phyloP scores from a whole-genome alignment of 2,113 vertebrate genomes.

The Setophaga coronata region DNA sequence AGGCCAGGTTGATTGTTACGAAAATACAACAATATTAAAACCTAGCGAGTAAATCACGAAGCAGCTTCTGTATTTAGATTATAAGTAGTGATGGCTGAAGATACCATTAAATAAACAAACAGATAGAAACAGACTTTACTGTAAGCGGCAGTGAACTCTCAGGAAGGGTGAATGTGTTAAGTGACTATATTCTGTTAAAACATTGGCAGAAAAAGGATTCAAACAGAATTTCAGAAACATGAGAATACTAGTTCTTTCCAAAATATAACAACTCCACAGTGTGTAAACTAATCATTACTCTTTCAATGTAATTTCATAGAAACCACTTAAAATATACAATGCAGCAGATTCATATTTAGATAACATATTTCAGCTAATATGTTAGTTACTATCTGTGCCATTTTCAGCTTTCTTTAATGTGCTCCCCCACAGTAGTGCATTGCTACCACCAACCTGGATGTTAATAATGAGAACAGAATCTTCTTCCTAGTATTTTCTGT shows the following conservation, averaged over 20 bases:
- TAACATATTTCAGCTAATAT: neutral
- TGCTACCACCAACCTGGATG: constrained; percentile 22
- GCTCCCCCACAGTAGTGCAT: neutral
- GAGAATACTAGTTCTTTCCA: constrained; percentile 43
- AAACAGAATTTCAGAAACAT: constrained; percentile 11
- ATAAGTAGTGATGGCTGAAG: constrained; percentile 38
- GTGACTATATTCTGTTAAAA: constrained; percentile 36
- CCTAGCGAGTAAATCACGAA: constrained; percentile 21
- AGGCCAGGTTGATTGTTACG: constrained; percentile 44
- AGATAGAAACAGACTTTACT: neutral
- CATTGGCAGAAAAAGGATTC: neutral
- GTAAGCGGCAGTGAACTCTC: constrained; percentile 18
- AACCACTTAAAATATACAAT: constrained; percentile 67
- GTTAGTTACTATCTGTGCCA: constrained; percentile 28
- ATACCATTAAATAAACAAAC: constrained; percentile 50
- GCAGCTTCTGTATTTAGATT: constrained; percentile 28
- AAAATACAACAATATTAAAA: constrained; percentile 52
- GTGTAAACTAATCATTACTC: constrained; percentile 68
- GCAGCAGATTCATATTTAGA: constrained; percentile 4
- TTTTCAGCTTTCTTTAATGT: constrained; percentile 26
- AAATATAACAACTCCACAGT: constrained; percentile 60
- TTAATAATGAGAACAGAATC: constrained; percentile 17
- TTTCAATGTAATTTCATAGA: constrained; percentile 70
- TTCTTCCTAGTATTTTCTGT: neutral
- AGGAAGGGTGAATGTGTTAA: constrained; percentile 4